Percentiles rank a stretch among this genome's conserved stretches.
These are phyloP conservation scores for Siniperca scherzeri DNA, from an alignment of 2,797 vertebrate genomes.

Conservation along the genomic window DNA sequence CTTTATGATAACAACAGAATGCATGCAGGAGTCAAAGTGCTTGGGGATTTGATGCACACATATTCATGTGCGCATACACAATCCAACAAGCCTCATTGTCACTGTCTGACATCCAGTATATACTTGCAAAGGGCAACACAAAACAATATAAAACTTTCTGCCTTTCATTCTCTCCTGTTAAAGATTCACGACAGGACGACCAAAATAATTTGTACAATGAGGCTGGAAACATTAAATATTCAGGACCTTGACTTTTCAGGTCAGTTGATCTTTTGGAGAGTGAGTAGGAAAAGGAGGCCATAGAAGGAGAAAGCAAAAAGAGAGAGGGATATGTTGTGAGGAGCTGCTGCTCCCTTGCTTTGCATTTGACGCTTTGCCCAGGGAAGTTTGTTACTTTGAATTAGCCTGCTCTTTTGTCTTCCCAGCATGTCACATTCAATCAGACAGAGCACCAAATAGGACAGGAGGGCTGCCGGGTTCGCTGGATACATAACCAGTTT, in stretches of 20 bases:
- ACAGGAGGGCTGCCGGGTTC: slow-evolving; percentile 83
- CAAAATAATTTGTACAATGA: slow-evolving; percentile 77
- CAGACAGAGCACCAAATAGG: slow-evolving; percentile 84
- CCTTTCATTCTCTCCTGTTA: slow-evolving; percentile 60
- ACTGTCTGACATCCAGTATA: slow-evolving; percentile 37
- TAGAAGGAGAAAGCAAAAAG: slow-evolving; percentile 56
- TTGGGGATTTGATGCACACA: slow-evolving; percentile 51
- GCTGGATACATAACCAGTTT: slow-evolving; percentile 91
- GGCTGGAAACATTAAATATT: slow-evolving; percentile 80
- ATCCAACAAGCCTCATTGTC: slow-evolving; percentile 40
- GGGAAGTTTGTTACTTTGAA: slow-evolving; percentile 97
- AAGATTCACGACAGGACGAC: slow-evolving; percentile 69
- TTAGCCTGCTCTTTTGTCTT: slow-evolving; percentile 98
- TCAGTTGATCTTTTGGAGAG: slow-evolving; percentile 90
- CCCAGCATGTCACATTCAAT: slow-evolving; percentile 93
- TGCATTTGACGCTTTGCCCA: slow-evolving; percentile 87
- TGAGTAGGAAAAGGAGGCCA: slow-evolving; percentile 51
- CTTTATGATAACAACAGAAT: slow-evolving; percentile 65
- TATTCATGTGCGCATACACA: slow-evolving; percentile 36
- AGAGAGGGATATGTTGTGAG: slow-evolving; percentile 80
- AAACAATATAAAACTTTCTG: slow-evolving; percentile 66
- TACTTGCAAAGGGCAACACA: slow-evolving; percentile 54
- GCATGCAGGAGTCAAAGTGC: slow-evolving; percentile 50
- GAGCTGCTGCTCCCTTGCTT: slow-evolving; percentile 73
- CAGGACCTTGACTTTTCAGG: slow-evolving; percentile 81